These are phyloP conservation scores for Micromussa lordhowensis DNA, from an alignment of 92 coral and sea anemone genomes.

Conservation along the genomic window DNA sequence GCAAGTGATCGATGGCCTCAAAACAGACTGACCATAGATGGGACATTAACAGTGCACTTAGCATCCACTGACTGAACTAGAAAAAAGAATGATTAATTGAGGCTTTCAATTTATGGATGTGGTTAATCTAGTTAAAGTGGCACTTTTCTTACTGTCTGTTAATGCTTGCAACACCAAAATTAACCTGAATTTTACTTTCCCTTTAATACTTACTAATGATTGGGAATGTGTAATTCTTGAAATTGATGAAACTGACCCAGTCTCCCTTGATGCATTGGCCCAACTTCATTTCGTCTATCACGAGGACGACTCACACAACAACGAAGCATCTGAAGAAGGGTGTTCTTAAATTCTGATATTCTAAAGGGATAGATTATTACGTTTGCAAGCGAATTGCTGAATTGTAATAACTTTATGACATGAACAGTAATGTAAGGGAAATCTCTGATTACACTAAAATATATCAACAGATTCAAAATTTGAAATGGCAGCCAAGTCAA, in stretches of 20 bases:
- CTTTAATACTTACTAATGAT: too few relatives aligned
- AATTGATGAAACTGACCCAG: background rate
- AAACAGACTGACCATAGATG: too few relatives aligned
- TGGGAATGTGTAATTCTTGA: too few relatives aligned
- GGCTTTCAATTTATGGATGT: too few relatives aligned
- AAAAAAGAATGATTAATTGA: too few relatives aligned
- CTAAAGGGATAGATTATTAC: background rate
- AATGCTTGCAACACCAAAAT: too few relatives aligned
- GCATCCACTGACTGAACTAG: too few relatives aligned
- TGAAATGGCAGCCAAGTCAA: constrained; percentile 7
- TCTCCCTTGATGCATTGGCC: background rate
- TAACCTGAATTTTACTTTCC: too few relatives aligned
- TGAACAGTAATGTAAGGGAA: background rate
- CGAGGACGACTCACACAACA: background rate
- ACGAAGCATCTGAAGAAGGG: background rate
- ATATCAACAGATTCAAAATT: background rate
- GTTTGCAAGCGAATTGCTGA: constrained; percentile 1
- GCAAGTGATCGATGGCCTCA: too few relatives aligned
- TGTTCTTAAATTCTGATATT: background rate
- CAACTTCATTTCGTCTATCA: background rate
- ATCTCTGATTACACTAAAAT: background rate
- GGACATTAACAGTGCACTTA: too few relatives aligned
- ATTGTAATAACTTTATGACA: background rate
- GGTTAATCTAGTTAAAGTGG: too few relatives aligned
- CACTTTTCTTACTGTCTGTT: too few relatives aligned